Percentiles rank a stretch among this genome's conserved stretches.
phyloP scores from a whole-genome alignment of 64 coral and sea anemone genomes.

The Montipora sp. region DNA sequence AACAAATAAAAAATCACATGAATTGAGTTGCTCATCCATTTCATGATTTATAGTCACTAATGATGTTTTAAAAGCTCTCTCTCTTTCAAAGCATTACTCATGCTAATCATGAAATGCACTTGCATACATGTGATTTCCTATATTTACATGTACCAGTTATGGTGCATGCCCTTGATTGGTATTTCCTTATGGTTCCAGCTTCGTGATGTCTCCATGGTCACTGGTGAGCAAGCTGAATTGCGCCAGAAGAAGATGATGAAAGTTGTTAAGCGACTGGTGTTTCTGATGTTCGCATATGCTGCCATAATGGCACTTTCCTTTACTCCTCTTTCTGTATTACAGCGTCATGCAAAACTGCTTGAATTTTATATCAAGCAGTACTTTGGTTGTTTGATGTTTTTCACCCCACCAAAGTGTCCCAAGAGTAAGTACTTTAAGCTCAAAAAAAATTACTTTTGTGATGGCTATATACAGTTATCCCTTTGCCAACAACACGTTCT shows the following conservation, averaged over 20 bases:
- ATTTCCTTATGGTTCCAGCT: conserved; percentile 34
- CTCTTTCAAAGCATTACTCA: no score
- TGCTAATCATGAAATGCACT: no score
- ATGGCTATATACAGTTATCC: no score
- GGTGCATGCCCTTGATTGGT: neutral
- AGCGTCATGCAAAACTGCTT: conserved; percentile 40
- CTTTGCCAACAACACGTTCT: no score
- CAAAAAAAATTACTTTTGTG: neutral
- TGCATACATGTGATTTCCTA: no score
- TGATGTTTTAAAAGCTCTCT: no score
- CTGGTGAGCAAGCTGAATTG: conserved; percentile 68
- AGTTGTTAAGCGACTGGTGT: conserved; percentile 74
- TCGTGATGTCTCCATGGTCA: conserved; percentile 17
- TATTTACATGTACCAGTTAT: no score
- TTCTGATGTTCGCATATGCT: conserved; percentile 81
- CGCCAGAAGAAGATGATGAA: conserved; percentile 60
- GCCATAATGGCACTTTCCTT: conserved; percentile 36
- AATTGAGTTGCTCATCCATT: no score
- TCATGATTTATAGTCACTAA: no score
- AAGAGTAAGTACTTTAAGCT: conserved; percentile 37
- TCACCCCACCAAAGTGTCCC: neutral
- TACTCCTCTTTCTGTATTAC: conserved; percentile 42
- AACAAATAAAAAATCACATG: no score
- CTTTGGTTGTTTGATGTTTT: conserved; percentile 58
- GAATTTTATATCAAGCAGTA: conserved; percentile 42